Evolutionary conservation across 2,797 vertebrate genomes (phyloP).

Genomic region (Mormyrus hasselquistii): DNA sequence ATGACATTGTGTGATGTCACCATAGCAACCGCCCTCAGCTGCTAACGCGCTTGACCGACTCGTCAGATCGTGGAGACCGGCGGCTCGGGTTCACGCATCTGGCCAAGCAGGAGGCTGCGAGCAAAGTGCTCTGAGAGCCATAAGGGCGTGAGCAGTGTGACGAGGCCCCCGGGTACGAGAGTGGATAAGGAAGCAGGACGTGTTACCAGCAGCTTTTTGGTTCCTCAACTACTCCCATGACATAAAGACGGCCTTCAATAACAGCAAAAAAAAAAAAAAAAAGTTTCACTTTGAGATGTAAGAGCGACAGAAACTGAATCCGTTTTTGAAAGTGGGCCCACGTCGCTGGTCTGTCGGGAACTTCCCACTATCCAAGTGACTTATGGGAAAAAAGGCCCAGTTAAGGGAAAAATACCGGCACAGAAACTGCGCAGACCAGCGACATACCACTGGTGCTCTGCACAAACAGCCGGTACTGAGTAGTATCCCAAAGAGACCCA

Average conservation of each 20-base stretch:
- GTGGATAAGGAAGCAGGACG: not conserved
- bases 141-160: not conserved
- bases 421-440: not conserved
- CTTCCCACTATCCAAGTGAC: not conserved
- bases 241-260: not conserved
- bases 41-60: not conserved
- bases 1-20: not conserved
- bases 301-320: not conserved
- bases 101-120: not conserved
- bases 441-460: not conserved
- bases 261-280: not conserved
- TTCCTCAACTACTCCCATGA: not conserved
- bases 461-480: not conserved
- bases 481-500: not conserved
- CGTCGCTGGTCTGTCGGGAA: not conserved
- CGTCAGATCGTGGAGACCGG: not conserved
- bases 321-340: not conserved
- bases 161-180: not conserved
- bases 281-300: not conserved
- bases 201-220: not conserved
- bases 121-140: not conserved
- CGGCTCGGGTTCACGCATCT: not conserved
- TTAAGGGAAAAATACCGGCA: not conserved
- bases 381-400: not conserved
- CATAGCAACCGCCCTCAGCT: not conserved